phyloP scores from a whole-genome alignment of 2,888 invertebrate genomes.

The Netelia inedita region DNA sequence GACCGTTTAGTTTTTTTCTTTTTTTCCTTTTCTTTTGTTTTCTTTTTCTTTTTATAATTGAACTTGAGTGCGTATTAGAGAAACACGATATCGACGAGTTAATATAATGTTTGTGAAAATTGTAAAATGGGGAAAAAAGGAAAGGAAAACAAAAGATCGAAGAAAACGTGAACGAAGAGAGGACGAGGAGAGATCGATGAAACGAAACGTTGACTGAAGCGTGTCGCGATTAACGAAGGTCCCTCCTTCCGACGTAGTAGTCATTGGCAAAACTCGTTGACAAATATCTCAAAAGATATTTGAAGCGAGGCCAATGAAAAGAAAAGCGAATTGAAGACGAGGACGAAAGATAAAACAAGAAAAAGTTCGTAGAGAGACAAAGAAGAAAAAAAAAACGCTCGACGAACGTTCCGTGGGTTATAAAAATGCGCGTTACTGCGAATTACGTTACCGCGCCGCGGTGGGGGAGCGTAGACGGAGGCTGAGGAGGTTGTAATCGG shows the following conservation, averaged over 20 bases:
- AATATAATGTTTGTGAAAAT: no score
- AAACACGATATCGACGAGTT: no score
- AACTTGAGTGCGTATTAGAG: not conserved
- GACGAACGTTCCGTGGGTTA: not conserved
- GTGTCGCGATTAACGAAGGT: constrained; percentile 38
- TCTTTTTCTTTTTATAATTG: not conserved
- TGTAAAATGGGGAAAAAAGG: not conserved
- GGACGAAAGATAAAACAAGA: not conserved
- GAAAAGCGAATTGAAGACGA: not conserved
- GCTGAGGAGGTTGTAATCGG: no score
- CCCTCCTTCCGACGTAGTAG: constrained; percentile 12
- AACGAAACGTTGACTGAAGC: not conserved
- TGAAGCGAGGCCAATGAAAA: not conserved
- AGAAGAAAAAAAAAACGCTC: not conserved
- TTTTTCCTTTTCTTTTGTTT: not conserved
- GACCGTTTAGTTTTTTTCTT: constrained; percentile 3
- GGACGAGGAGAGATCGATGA: not conserved
- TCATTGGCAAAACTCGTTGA: not conserved
- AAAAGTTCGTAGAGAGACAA: not conserved
- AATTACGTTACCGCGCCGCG: not conserved
- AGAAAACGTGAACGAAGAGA: not conserved
- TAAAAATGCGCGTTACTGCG: not conserved
- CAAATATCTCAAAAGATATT: no score
- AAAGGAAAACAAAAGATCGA: not conserved
- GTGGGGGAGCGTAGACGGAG: no score